Evolutionary conservation across 1,140 invertebrate genomes (phyloP).

Genomic region (Brachionus rubens): DNA sequence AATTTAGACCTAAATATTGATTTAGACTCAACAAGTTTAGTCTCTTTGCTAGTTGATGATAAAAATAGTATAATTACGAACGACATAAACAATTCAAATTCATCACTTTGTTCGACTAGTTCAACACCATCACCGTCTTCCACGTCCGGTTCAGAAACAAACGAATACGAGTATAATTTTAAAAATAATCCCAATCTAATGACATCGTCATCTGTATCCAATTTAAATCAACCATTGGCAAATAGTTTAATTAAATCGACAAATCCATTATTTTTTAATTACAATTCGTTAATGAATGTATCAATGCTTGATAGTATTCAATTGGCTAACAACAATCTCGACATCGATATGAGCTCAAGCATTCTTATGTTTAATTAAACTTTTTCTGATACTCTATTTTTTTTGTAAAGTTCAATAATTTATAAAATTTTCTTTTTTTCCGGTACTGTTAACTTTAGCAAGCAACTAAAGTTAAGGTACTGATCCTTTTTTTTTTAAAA

Average conservation of each 20-base stretch:
- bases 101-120: background rate
- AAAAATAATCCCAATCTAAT: background rate
- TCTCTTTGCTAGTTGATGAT: background rate
- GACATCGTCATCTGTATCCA: background rate
- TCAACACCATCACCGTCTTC: slow-evolving; percentile 22
- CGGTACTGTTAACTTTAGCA: too few relatives aligned
- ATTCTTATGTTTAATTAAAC: slow-evolving; percentile 42
- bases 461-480: too few relatives aligned
- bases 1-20: background rate
- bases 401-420: background rate
- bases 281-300: slow-evolving; percentile 38
- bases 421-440: background rate
- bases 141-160: slow-evolving; percentile 2
- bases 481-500: too few relatives aligned
- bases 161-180: slow-evolving; percentile 3
- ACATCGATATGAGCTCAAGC: slow-evolving; percentile 42
- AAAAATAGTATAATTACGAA: background rate
- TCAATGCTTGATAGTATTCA: slow-evolving; percentile 46
- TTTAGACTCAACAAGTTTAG: background rate
- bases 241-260: slow-evolving; percentile 8
- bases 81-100: background rate
- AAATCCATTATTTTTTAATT: slow-evolving; percentile 37
- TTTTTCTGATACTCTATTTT: background rate
- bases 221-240: background rate
- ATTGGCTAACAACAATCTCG: slow-evolving; percentile 29